These are phyloP conservation scores for Xenotilapia caudafasciata DNA, from an alignment of 2,113 vertebrate genomes.

Conservation along the genomic window DNA sequence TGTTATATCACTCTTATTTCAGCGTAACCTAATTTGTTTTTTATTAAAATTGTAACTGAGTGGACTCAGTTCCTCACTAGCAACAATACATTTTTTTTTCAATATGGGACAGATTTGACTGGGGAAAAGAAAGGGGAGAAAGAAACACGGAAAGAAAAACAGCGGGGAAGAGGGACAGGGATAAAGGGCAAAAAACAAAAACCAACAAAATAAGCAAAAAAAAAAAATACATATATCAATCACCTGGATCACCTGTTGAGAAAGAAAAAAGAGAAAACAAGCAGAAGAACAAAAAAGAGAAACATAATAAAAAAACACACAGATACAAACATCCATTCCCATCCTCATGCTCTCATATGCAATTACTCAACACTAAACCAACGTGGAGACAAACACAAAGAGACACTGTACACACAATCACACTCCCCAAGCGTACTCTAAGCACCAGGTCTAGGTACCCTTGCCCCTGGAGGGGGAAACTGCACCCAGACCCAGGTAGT, in stretches of 20 bases:
- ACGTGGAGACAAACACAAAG: no score
- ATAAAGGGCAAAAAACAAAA: background rate
- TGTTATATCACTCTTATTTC: background rate
- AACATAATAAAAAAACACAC: no score
- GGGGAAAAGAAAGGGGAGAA: background rate
- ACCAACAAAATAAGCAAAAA: background rate
- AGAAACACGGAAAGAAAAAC: background rate
- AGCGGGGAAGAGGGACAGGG: background rate
- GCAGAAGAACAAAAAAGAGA: background rate
- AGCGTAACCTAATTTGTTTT: background rate
- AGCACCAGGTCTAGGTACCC: no score
- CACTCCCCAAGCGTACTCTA: no score
- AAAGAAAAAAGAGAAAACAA: background rate
- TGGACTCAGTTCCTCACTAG: background rate
- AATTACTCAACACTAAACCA: no score
- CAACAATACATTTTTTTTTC: background rate
- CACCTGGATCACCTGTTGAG: background rate
- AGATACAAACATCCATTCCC: no score
- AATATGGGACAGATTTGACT: background rate
- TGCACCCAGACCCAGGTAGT: no score
- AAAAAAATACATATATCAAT: background rate
- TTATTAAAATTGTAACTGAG: background rate
- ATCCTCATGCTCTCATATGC: no score
- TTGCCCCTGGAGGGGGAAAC: no score
- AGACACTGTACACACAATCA: no score